Percentiles rank a stretch among this genome's conserved stretches.
These are phyloP conservation scores for Chromis chromis DNA, from an alignment of 2,797 vertebrate genomes.

Conservation along the genomic window DNA sequence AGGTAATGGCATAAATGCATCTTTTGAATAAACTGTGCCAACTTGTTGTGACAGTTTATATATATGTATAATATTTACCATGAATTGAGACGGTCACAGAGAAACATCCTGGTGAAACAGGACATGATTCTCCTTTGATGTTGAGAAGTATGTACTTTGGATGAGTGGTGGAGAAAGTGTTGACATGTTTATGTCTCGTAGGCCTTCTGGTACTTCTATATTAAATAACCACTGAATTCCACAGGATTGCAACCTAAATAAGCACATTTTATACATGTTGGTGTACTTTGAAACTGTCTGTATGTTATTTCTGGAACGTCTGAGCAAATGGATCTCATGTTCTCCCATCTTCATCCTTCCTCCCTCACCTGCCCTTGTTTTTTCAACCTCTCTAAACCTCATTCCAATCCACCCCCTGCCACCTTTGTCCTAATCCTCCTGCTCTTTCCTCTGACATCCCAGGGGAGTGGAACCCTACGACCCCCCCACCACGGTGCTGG, in stretches of 20 bases:
- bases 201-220: neutral
- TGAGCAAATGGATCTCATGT: neutral
- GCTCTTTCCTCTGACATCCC: neutral
- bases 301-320: neutral
- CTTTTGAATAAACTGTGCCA: too few relatives aligned
- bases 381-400: neutral
- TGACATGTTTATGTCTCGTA: slow-evolving; percentile 12
- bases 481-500: slow-evolving; percentile 89
- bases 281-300: too few relatives aligned
- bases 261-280: too few relatives aligned
- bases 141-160: neutral
- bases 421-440: neutral
- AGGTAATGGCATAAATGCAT: too few relatives aligned
- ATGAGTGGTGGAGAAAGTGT: neutral
- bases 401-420: neutral
- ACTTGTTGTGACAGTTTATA: too few relatives aligned
- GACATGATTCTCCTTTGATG: neutral
- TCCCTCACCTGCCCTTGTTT: neutral
- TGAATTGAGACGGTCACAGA: neutral
- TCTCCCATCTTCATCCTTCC: neutral
- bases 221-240: neutral
- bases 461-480: slow-evolving; percentile 96
- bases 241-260: neutral
- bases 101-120: neutral
- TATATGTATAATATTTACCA: neutral